These are phyloP conservation scores for Aldabrachelys gigantea DNA, from an alignment of 2,113 vertebrate species.

Conservation along the genomic window DNA sequence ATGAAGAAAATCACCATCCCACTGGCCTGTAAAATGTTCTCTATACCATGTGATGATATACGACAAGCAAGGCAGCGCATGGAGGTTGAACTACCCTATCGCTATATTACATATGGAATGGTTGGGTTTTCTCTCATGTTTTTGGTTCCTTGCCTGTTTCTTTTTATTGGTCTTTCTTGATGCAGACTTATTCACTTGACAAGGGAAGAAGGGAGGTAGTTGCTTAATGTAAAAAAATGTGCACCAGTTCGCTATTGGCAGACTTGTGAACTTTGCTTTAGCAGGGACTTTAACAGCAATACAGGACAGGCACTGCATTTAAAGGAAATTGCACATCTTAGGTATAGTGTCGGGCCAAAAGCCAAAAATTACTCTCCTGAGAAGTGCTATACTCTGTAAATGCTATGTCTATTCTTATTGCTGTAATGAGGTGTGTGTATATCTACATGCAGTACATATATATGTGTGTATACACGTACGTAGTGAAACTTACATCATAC, in stretches of 20 bases:
- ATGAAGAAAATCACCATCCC: conserved; percentile 94
- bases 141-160: conserved; percentile 87
- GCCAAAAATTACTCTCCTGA: conserved; percentile 17
- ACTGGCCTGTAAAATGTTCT: conserved; percentile 83
- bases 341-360: conserved; percentile 19
- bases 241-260: conserved; percentile 40
- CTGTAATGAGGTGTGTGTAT: conserved; percentile 40
- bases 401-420: conserved; percentile 60
- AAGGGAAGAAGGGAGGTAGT: conserved; percentile 27
- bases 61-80: conserved; percentile 91
- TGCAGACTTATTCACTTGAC: background rate
- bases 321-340: conserved; percentile 61
- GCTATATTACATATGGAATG: conserved; percentile 91
- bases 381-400: conserved; percentile 70
- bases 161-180: conserved; percentile 85
- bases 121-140: conserved; percentile 91
- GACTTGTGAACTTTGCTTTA: conserved; percentile 55
- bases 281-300: conserved; percentile 66
- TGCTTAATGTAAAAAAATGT: conserved; percentile 54
- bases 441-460: conserved; percentile 37
- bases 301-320: conserved; percentile 63
- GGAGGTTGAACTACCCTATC: conserved; percentile 95
- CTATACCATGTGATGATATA: conserved; percentile 79
- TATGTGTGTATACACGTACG: conserved; percentile 47
- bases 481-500: conserved; percentile 62